These are phyloP conservation scores for Avahi laniger DNA, from an alignment of 2,797 vertebrate genomes.

Conservation along the genomic window DNA sequence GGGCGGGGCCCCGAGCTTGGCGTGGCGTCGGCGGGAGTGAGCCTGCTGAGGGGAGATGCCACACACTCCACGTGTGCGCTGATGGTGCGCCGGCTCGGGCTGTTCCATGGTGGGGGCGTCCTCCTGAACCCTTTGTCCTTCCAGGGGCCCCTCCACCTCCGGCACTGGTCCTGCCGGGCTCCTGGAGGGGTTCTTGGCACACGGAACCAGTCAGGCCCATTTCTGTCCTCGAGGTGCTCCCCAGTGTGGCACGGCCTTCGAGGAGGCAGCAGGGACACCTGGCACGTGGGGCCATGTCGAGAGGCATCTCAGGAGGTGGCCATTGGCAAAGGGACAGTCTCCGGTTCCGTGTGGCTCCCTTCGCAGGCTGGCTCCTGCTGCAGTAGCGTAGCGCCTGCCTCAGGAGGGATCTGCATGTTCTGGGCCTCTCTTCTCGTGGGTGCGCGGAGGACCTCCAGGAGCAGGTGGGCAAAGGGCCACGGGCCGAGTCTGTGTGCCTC, in stretches of 20 bases:
- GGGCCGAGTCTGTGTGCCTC: background rate
- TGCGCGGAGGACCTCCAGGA: background rate
- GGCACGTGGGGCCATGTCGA: background rate
- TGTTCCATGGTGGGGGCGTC: rapidly evolving
- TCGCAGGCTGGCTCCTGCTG: too few relatives aligned
- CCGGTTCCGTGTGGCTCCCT: background rate
- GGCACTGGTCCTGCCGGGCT: background rate
- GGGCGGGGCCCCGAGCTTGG: background rate
- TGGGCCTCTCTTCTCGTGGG: rapidly evolving
- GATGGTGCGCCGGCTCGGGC: rapidly evolving
- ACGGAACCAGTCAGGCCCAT: rapidly evolving
- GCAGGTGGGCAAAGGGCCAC: background rate
- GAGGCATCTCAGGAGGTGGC: background rate
- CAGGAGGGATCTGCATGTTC: background rate
- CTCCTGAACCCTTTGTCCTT: background rate
- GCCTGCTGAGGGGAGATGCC: rapidly evolving
- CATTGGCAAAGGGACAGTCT: background rate
- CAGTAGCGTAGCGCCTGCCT: background rate
- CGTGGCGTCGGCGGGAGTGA: rapidly evolving
- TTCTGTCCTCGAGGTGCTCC: background rate
- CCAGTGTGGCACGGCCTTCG: background rate
- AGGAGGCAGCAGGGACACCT: background rate
- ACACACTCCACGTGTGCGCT: background rate
- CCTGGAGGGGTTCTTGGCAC: background rate
- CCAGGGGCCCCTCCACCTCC: background rate